A percentile compares a stretch with the other conserved stretches of the same genome.
phyloP scores from a whole-genome alignment of 2,797 vertebrate genomes.

The Oophaga sylvatica region DNA sequence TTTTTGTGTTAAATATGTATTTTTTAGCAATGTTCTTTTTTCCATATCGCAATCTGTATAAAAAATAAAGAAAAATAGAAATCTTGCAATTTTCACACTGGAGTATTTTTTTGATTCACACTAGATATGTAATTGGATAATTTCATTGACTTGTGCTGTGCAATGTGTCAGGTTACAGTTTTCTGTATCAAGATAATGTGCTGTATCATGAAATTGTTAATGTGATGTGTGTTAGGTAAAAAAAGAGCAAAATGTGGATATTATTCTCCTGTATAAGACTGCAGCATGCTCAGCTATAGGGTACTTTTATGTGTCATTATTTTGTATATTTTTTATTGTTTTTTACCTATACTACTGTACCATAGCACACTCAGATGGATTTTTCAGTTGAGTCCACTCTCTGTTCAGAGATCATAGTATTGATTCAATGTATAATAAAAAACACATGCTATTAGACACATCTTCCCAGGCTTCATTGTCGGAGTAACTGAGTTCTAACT shows the following conservation, averaged over 20 bases:
- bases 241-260: background rate
- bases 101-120: too few species aligned
- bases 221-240: too few species aligned
- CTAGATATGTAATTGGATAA: too few species aligned
- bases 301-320: background rate
- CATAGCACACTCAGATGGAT: background rate
- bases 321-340: background rate
- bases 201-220: too few species aligned
- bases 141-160: too few species aligned
- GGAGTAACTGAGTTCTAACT: slow-evolving; percentile 13
- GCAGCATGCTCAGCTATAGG: background rate
- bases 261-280: background rate
- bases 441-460: slow-evolving; percentile 13
- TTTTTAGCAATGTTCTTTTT: too few species aligned
- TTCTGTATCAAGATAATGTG: too few species aligned
- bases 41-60: too few species aligned
- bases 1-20: too few species aligned
- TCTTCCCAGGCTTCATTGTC: slow-evolving; percentile 24
- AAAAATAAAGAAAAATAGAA: too few species aligned
- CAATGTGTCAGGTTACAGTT: too few species aligned
- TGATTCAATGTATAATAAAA: slow-evolving; percentile 21
- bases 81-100: too few species aligned
- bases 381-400: background rate
- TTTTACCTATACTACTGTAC: background rate
- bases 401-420: background rate